Percentiles rank a stretch among this genome's conserved stretches.
phyloP scores from a whole-genome alignment of 2,113 vertebrate species.

The Sander vitreus region DNA sequence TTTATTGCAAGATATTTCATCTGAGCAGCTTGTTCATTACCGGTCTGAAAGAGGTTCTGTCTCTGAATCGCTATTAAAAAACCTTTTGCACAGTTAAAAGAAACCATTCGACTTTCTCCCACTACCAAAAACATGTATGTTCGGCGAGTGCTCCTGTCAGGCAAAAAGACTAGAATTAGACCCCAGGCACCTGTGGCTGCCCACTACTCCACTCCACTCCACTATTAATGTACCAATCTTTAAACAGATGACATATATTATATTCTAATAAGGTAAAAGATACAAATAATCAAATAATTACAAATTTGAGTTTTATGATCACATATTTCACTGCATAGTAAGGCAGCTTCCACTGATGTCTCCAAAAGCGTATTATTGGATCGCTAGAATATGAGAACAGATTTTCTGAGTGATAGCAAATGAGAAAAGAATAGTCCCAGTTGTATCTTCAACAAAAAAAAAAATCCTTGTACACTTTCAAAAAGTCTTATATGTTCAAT shows the following conservation, averaged over 20 bases:
- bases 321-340: too few species aligned
- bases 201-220: too few species aligned
- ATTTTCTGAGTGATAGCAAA: background rate
- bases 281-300: background rate
- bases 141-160: too few species aligned
- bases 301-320: too few species aligned
- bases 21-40: too few species aligned
- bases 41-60: too few species aligned
- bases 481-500: background rate
- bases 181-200: too few species aligned
- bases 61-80: too few species aligned
- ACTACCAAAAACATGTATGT: too few species aligned
- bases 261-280: background rate
- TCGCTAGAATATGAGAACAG: background rate
- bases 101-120: background rate
- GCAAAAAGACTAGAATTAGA: too few species aligned
- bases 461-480: background rate
- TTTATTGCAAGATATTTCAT: too few species aligned
- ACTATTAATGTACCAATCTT: background rate
- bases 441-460: slow-evolving; percentile 4
- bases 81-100: slow-evolving; percentile 6
- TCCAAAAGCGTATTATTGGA: background rate
- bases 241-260: background rate
- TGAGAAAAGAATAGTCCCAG: background rate
- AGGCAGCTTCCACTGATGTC: background rate